Evolutionary conservation across 1,140 invertebrate genomes (phyloP).

Genomic region (Eurytemora carolleeae): DNA sequence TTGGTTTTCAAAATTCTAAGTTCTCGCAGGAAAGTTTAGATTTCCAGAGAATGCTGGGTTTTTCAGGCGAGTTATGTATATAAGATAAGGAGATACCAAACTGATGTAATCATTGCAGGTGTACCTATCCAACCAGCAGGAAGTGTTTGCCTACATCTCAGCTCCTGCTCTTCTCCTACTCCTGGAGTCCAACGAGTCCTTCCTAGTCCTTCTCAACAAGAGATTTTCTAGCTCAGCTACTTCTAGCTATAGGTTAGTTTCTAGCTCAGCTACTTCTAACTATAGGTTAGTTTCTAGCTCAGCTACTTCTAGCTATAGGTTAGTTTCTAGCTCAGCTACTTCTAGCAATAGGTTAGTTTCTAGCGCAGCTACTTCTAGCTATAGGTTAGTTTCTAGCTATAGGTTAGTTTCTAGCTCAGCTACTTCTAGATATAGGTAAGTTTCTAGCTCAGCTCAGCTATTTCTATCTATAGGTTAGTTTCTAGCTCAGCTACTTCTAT

Average conservation of each 20-base stretch:
- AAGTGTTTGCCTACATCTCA: constrained; percentile 8
- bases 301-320: background rate
- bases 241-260: constrained; percentile 1
- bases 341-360: constrained; percentile 3
- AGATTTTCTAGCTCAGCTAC: background rate
- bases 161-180: background rate
- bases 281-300: background rate
- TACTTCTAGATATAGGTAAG: no score
- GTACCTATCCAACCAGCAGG: background rate
- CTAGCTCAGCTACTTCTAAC: background rate
- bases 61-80: no score
- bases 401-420: background rate
- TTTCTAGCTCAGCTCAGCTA: no score
- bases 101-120: no score
- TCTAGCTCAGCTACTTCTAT: background rate
- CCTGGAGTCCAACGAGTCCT: constrained; percentile 6
- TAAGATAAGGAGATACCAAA: no score
- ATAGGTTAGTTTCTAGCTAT: background rate
- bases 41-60: no score
- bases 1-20: no score
- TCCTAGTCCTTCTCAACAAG: constrained; percentile 5
- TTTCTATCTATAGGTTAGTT: constrained; percentile 5
- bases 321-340: no score
- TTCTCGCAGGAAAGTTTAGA: no score
- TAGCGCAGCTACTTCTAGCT: background rate